Evolutionary conservation across 2,888 invertebrate genomes (phyloP), one percentile per base, ranked within the genome.

Genomic region (Parascotia fuliginaria): DNA sequence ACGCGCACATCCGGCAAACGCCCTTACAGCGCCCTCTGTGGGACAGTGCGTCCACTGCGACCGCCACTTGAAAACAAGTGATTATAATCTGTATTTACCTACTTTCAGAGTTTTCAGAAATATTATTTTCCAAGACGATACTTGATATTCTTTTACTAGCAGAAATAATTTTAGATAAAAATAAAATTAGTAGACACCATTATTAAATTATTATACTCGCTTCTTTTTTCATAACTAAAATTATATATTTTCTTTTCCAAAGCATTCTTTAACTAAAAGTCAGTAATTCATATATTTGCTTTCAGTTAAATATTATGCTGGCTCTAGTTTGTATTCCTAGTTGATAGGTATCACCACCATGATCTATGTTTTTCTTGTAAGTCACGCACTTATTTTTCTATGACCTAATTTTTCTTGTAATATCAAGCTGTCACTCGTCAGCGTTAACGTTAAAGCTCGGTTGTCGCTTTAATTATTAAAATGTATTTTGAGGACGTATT

Each of bases 1-100:
- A 67, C 60, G 63, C 69, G 70, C 67, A 73, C 75, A 80, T 85
- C 85, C 84, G 83, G 77, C 63, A 75, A 14, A 37, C 57, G 69
- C 63, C 67, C 73, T 69, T 67, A 63, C 65, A 48, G 57, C 65
- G 68, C 64, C 70, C 70, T 68, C 62, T 47, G 11, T 22, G 39
- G 55, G 50, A 40, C 50, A 53, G 40, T 48, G 55, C 42, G 45
- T 46, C 46, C 36, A 19, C 24, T 31, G 55, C 42, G 45, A 48
- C 46, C 36, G 27, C 24, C 36, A 45, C 40, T 44, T 24, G 48
- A 54, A 54, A 59, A 57, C 50, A 54, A 57, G 42, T 51, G 51
- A n/a, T 37, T 52, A 56, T 49, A 13, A 31, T 13, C 4, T 31
- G 28, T 28, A 31, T 11, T 22, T 22, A 22, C 9, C 12, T 24